Conservation (phyloP, 2,888 invertebrate species). For the Anaspis maculata region DNA sequence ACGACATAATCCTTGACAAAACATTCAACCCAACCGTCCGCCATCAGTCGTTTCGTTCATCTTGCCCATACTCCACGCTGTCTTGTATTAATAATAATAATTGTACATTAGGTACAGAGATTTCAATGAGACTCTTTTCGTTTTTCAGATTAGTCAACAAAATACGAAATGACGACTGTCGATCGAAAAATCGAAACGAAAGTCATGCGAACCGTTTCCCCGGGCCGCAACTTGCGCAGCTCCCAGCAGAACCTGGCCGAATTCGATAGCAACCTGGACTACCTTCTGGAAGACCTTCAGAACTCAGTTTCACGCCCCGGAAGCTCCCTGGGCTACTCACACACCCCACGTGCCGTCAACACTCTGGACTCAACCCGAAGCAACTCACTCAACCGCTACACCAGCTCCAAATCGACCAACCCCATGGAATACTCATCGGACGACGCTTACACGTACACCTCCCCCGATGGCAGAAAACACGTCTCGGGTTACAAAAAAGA, state of each 20-base stretch:
- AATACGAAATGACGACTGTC: constrained; percentile 36
- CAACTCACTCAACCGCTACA: constrained; percentile 33
- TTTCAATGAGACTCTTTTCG: too few relatives aligned
- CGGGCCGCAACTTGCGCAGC: constrained; percentile 28
- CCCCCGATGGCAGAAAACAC: constrained; percentile 38
- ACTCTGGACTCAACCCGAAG: constrained; percentile 25
- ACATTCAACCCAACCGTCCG: too few relatives aligned
- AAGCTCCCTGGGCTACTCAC: constrained; percentile 32
- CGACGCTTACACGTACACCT: constrained; percentile 36
- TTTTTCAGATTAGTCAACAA: constrained; percentile 6
- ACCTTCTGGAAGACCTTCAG: constrained; percentile 41
- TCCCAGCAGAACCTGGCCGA: constrained; percentile 36
- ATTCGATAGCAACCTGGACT: constrained; percentile 41
- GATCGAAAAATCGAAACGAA: constrained; percentile 40
- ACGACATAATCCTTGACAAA: too few relatives aligned
- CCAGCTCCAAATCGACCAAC: constrained; percentile 34
- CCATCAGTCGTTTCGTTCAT: too few relatives aligned
- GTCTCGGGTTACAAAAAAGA: constrained; percentile 39
- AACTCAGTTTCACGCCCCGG: constrained; percentile 39
- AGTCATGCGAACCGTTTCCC: constrained; percentile 34
- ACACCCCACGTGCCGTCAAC: constrained; percentile 23
- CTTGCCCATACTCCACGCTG: too few relatives aligned
- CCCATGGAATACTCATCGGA: constrained; percentile 39
- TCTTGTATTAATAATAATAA: too few relatives aligned
- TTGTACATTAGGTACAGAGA: too few relatives aligned